Conservation (phyloP, 2,888 invertebrate genomes). For the Cistogaster globosa region DNA sequence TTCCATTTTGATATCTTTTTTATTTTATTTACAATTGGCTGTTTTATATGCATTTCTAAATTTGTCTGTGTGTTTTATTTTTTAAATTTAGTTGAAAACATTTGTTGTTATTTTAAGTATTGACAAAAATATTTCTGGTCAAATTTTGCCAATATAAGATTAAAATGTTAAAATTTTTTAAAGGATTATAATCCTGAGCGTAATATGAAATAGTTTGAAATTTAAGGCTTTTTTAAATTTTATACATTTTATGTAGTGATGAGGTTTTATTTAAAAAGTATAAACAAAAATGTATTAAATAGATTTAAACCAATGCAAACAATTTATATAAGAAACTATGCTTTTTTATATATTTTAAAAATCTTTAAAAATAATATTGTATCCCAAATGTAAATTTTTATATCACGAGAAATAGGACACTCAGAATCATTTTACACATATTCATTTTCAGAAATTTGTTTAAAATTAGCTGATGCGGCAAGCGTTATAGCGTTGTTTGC, state of each 20-base stretch:
- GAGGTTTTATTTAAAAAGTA: too few relatives aligned
- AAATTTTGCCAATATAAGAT: not conserved
- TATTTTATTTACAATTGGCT: conserved; percentile 43
- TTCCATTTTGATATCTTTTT: conserved; percentile 14
- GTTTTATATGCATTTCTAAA: not conserved
- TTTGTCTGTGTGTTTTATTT: not conserved
- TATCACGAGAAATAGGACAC: too few relatives aligned
- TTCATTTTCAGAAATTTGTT: too few relatives aligned
- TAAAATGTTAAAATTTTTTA: not conserved
- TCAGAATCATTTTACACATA: too few relatives aligned
- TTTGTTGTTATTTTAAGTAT: conserved; percentile 22
- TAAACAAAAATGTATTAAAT: too few relatives aligned
- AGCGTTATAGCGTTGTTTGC: too few relatives aligned
- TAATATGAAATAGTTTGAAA: not conserved
- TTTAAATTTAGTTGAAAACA: conserved; percentile 6
- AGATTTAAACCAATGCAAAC: too few relatives aligned
- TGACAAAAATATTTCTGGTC: not conserved
- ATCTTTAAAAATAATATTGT: too few relatives aligned
- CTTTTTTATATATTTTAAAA: too few relatives aligned
- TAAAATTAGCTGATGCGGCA: too few relatives aligned
- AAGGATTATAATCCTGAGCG: not conserved
- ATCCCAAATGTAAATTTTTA: too few relatives aligned
- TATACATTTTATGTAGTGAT: not conserved
- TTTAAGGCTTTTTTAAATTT: not conserved
- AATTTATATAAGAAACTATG: too few relatives aligned